Base-by-base conservation (phyloP, 2,888 invertebrate genomes). In the Camponotus fellah region DNA sequence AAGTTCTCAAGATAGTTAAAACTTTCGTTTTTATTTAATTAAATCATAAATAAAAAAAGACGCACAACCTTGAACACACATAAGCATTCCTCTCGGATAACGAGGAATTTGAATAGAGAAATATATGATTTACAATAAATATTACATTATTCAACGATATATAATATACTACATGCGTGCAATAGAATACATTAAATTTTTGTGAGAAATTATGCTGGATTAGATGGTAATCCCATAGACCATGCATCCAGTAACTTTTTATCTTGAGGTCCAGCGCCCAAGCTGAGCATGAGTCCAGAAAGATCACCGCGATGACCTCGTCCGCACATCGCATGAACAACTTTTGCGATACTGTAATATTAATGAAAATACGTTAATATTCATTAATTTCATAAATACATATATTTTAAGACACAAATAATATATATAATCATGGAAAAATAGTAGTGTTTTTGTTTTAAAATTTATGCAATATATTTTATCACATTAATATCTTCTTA, bases 211-310 rank as follows among this genome's bases (percentile, higher is more conserved):
- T 89, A 94, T 84, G 94, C 94, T 21, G 94, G 94, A 90, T 94
- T 94, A 34, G 94, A 93, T 80, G 94, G 94, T 83, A 94, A 91
- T 68, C 94, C 94, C 93, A 93, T 92, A 5, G 94, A 94, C 95
- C 95, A 95, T 46, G 93, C 93, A 84, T 95, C 94, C 69, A 95
- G 83, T 64, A 95, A 87, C 76, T 92, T 94, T 88, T 93, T 92
- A 85, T 95, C 95, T 9, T 95, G 94, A 21, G 92, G 91, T 86
- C 94, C 95, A 83, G 94, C 95, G 46, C 95, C 95, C 83, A 94
- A 92, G 64, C 94, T 95, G 76, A 94, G 91, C 92, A 95, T 94
- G n/a, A 95, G 91, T 62, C 92, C 92, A 32, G 93, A 90, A 58
- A 94, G 92, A 84, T 94, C 93, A 17, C 91, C 92, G 49, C 92